phyloP scores from a whole-genome alignment of 2,888 invertebrate genomes.

The Macaria notata region DNA sequence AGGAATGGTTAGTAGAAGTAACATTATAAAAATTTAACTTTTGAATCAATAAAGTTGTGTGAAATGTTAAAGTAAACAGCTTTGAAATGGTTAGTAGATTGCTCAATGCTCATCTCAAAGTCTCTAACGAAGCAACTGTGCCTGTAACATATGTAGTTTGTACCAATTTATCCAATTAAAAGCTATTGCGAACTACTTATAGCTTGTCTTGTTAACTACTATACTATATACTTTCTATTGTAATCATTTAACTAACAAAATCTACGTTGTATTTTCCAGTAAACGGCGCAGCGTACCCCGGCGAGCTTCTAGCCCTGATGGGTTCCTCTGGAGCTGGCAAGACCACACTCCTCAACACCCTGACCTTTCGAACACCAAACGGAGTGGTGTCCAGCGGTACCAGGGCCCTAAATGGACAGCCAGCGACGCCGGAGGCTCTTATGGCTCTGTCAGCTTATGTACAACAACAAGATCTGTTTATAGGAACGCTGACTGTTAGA shows the following conservation, averaged over 20 bases:
- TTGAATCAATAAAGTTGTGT: too few species aligned
- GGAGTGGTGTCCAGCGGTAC: constrained; percentile 85
- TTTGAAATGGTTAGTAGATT: too few species aligned
- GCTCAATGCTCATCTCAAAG: too few species aligned
- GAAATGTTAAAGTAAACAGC: too few species aligned
- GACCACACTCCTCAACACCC: constrained; percentile 94
- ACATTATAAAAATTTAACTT: too few species aligned
- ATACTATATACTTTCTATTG: too few species aligned
- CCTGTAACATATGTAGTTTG: too few species aligned
- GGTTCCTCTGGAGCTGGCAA: constrained; percentile 97
- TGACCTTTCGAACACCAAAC: constrained; percentile 90
- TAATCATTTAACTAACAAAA: too few species aligned
- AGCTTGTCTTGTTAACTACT: too few species aligned
- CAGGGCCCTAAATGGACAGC: constrained; percentile 88
- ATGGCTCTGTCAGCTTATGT: constrained; percentile 94
- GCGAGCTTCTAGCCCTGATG: constrained; percentile 93
- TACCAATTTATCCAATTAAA: too few species aligned
- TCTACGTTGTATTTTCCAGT: constrained; percentile 71
- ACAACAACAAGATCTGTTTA: constrained; percentile 96
- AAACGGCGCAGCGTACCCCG: constrained; percentile 91
- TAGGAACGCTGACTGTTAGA: constrained; percentile 93
- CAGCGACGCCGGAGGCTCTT: constrained; percentile 86
- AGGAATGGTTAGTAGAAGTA: constrained; percentile 83
- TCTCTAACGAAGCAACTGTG: too few species aligned
- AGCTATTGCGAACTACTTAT: too few species aligned